Evolutionary conservation across 1,140 invertebrate species (phyloP).

Genomic region (Asbolus verrucosus): DNA sequence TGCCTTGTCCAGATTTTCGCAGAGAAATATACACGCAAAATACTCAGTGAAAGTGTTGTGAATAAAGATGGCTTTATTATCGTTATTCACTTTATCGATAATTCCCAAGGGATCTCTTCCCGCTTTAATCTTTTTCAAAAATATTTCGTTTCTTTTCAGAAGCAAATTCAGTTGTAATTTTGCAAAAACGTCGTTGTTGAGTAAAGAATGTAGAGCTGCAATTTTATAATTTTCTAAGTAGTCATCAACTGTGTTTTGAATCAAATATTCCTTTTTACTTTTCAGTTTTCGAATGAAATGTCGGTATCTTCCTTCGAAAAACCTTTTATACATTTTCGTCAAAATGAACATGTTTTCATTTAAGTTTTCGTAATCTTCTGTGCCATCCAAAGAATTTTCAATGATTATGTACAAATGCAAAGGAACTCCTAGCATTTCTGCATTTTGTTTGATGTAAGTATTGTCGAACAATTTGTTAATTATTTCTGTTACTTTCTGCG

Average conservation of each 20-base stretch:
- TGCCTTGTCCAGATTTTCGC: no score
- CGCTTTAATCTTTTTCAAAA: no score
- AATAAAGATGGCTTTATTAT: no score
- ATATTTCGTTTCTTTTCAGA: no score
- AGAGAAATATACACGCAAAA: no score
- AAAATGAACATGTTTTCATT: constrained; percentile 2
- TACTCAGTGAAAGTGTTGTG: no score
- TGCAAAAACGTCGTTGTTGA: background rate
- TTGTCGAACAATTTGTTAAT: background rate
- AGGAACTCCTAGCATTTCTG: constrained; percentile 1
- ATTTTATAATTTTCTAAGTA: constrained; percentile 5
- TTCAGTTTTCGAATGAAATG: background rate
- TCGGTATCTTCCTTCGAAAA: background rate
- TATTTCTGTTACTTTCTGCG: background rate
- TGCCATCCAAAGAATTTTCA: background rate
- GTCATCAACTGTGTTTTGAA: no score
- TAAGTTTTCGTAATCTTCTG: background rate
- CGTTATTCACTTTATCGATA: no score
- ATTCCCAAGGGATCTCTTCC: no score
- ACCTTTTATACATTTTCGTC: constrained; percentile 4
- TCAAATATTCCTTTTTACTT: no score
- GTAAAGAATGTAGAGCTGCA: background rate
- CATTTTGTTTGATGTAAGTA: background rate
- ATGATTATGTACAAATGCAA: constrained; percentile 11
- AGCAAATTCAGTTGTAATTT: no score